Evolutionary conservation across 92 coral and sea anemone genomes (phyloP).

Genomic region (Parazoanthus darwini): DNA sequence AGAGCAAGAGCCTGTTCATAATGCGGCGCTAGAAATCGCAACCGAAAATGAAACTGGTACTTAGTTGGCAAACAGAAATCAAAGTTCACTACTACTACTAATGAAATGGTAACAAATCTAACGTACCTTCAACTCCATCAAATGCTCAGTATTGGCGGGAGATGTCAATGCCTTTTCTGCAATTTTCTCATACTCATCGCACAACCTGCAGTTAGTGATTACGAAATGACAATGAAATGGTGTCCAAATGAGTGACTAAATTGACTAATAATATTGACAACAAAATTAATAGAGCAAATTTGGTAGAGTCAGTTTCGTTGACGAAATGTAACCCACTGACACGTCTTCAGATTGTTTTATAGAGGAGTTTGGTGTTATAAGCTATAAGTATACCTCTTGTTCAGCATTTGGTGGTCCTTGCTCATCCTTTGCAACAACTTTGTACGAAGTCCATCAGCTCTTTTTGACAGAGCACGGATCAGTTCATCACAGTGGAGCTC

Average conservation of each 20-base stretch:
- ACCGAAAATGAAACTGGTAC: too few relatives aligned
- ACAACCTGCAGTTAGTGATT: slow-evolving; percentile 56
- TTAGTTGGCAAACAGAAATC: too few relatives aligned
- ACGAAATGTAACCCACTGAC: neutral
- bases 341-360: neutral
- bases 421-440: slow-evolving; percentile 96
- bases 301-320: neutral
- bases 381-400: slow-evolving; percentile 72
- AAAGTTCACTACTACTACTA: too few relatives aligned
- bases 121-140: slow-evolving; percentile 93
- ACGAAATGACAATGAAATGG: neutral
- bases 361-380: neutral
- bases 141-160: slow-evolving; percentile 99
- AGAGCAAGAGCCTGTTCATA: too few relatives aligned
- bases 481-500: slow-evolving; percentile 98
- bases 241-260: too few relatives aligned
- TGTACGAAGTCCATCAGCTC: slow-evolving; percentile 88
- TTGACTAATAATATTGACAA: too few relatives aligned
- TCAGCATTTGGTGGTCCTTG: slow-evolving; percentile 91
- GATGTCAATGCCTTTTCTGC: slow-evolving; percentile 98
- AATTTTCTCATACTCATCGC: slow-evolving; percentile 97
- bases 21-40: too few relatives aligned
- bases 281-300: too few relatives aligned
- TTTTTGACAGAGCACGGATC: slow-evolving; percentile 90
- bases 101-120: neutral